Conservation (phyloP, 2,113 vertebrate species). For the Psilopsiagon aymara region DNA sequence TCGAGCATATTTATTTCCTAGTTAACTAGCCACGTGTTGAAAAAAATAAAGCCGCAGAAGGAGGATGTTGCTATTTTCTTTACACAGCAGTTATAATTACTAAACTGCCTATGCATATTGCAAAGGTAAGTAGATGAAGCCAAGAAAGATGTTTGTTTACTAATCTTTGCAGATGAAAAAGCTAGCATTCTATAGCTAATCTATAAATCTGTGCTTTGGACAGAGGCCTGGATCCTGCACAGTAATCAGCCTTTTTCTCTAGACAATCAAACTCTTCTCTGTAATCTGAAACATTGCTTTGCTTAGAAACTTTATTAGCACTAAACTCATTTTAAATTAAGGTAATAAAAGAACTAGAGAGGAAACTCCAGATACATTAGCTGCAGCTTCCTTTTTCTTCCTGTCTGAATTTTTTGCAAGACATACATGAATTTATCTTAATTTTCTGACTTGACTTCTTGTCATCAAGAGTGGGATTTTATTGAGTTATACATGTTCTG, state of each 20-base stretch:
- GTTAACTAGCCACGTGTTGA: background rate
- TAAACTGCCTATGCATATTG: background rate
- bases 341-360: slow-evolving; percentile 30
- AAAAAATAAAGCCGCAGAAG: background rate
- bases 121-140: slow-evolving; percentile 41
- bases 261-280: background rate
- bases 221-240: slow-evolving; percentile 23
- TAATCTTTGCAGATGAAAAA: slow-evolving; percentile 2
- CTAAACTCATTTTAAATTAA: slow-evolving; percentile 55
- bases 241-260: background rate
- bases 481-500: background rate
- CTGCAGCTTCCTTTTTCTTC: slow-evolving; percentile 21
- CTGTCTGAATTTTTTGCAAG: background rate
- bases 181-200: slow-evolving; percentile 32
- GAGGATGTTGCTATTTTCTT: background rate
- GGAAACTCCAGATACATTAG: slow-evolving; percentile 8
- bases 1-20: slow-evolving; percentile 17
- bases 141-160: slow-evolving; percentile 56
- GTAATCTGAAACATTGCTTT: slow-evolving; percentile 48
- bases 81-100: slow-evolving; percentile 13
- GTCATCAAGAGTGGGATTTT: background rate
- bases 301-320: slow-evolving; percentile 32
- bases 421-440: slow-evolving; percentile 26
- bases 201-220: slow-evolving; percentile 35
- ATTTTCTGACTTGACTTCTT: slow-evolving; percentile 13